Evolutionary conservation across 2,113 vertebrate species (phyloP).

Genomic region (Tragelaphus scriptus): DNA sequence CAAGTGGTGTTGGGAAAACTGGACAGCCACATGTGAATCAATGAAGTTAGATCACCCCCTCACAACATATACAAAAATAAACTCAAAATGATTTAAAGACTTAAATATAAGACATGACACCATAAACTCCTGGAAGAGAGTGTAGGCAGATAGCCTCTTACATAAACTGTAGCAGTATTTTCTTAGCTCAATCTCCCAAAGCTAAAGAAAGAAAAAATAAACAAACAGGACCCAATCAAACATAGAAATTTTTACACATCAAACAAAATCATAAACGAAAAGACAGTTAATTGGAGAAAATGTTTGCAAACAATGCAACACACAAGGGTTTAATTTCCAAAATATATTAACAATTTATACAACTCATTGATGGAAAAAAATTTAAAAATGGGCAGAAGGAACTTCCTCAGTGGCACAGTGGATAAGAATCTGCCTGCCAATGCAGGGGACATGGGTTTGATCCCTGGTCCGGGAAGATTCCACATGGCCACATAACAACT

Average conservation of each 20-base stretch:
- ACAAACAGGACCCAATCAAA: neutral
- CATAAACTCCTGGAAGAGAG: neutral
- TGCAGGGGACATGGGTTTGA: neutral
- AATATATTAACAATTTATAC: neutral
- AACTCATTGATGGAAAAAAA: neutral
- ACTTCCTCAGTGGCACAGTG: neutral
- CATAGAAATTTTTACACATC: neutral
- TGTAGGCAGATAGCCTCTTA: neutral
- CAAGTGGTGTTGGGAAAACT: neutral
- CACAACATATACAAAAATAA: neutral
- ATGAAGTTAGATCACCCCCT: neutral
- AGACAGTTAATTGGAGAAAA: neutral
- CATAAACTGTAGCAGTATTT: neutral
- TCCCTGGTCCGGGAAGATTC: neutral
- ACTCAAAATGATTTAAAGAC: neutral
- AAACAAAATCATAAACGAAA: neutral
- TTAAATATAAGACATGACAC: neutral
- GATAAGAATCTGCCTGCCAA: neutral
- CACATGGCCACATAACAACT: neutral
- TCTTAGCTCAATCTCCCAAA: neutral
- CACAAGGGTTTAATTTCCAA: neutral
- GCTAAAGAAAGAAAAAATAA: neutral
- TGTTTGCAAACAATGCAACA: neutral
- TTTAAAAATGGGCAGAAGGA: neutral
- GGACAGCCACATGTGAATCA: neutral